These are phyloP conservation scores for Lepidocyrtoides sp. DNA, from an alignment of 2,888 invertebrate species.

Conservation along the genomic window DNA sequence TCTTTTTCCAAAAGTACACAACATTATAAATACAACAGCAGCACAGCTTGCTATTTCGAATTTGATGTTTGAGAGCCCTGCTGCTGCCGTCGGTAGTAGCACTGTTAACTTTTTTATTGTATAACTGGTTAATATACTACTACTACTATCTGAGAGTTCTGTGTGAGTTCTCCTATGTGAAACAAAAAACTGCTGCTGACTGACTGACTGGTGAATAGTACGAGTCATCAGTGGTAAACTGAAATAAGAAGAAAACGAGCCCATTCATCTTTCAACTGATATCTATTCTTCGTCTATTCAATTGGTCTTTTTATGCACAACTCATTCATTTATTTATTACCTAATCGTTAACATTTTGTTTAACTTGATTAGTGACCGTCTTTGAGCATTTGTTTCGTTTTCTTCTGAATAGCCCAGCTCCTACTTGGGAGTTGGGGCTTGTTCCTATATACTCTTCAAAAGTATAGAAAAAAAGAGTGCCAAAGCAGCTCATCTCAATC, in stretches of 20 bases:
- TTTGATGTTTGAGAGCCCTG: neutral
- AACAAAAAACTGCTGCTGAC: slow-evolving; percentile 46
- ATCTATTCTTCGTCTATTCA: neutral
- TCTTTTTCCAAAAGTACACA: slow-evolving; percentile 16
- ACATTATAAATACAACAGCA: slow-evolving; percentile 1
- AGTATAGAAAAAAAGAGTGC: neutral
- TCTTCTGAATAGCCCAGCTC: neutral
- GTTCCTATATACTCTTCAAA: neutral
- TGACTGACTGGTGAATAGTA: slow-evolving; percentile 31
- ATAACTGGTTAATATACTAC: neutral
- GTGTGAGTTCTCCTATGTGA: slow-evolving; percentile 8
- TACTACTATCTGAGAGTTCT: neutral
- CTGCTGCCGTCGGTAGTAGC: neutral
- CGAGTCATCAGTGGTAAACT: neutral
- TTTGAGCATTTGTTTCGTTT: neutral
- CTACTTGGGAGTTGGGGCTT: no score
- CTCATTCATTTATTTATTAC: slow-evolving; percentile 60
- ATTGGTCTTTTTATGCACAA: slow-evolving; percentile 25
- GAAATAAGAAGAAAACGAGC: slow-evolving; percentile 28
- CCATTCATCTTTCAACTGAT: slow-evolving; percentile 52
- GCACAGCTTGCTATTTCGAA: slow-evolving; percentile 20
- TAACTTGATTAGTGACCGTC: slow-evolving; percentile 64
- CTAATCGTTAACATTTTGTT: slow-evolving; percentile 51
- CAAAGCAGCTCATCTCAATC: neutral
- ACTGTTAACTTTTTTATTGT: slow-evolving; percentile 15